Conservation (phyloP, 2,888 invertebrate species). For the Caenorhabditis angaria region DNA sequence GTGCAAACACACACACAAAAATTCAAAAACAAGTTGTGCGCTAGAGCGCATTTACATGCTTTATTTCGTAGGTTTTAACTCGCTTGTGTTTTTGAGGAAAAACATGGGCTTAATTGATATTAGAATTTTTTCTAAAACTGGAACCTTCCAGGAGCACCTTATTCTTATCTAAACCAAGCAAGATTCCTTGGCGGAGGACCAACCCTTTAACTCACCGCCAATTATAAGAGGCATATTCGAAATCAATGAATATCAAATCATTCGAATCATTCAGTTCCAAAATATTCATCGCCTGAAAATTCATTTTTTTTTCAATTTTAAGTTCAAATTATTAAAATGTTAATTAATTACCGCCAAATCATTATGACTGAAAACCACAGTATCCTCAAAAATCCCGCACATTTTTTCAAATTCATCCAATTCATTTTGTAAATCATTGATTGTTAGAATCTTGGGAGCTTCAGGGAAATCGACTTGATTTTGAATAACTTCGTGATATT, state of each 20-base stretch:
- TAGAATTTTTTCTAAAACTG: too few species aligned
- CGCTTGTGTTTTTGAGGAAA: too few species aligned
- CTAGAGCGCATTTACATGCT: too few species aligned
- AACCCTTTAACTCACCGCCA: slow-evolving; percentile 22
- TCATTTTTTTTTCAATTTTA: neutral
- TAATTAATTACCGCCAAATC: neutral
- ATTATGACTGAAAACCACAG: slow-evolving; percentile 1
- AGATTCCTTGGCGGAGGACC: too few species aligned
- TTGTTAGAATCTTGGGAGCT: slow-evolving; percentile 5
- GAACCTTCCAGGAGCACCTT: too few species aligned
- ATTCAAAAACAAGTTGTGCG: too few species aligned
- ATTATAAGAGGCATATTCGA: slow-evolving; percentile 31
- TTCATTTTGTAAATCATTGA: slow-evolving; percentile 18
- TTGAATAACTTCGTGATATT: slow-evolving; percentile 14
- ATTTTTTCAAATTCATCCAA: slow-evolving; percentile 11
- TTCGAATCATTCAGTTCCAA: slow-evolving; percentile 15
- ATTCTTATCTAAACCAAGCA: too few species aligned
- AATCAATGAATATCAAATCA: slow-evolving; percentile 29
- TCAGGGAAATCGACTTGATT: slow-evolving; percentile 13
- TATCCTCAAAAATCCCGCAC: neutral
- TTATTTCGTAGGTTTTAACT: too few species aligned
- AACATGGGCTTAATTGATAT: too few species aligned
- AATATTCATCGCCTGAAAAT: slow-evolving; percentile 26
- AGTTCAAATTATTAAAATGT: neutral
- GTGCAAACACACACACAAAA: too few species aligned